Conservation (phyloP, 2,888 invertebrate species). For the Pyrrhosoma nymphula region DNA sequence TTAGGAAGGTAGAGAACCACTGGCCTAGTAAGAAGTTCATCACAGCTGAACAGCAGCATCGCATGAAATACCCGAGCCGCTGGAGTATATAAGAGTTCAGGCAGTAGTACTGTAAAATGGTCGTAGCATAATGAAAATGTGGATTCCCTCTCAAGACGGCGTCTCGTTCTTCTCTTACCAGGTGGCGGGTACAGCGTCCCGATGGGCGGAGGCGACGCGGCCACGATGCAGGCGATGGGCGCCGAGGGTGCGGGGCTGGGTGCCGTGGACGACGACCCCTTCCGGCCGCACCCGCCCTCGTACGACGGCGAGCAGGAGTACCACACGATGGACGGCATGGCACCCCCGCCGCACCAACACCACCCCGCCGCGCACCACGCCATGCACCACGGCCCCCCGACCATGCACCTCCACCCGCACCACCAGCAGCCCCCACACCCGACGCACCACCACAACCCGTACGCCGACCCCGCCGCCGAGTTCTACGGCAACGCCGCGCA, state of each 20-base stretch:
- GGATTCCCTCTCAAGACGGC: no score
- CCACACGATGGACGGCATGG: constrained; percentile 79
- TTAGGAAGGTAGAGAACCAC: no score
- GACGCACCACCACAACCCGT: constrained; percentile 80
- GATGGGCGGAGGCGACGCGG: constrained; percentile 74
- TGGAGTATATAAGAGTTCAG: no score
- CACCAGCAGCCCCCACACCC: constrained; percentile 76
- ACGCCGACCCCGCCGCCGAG: constrained; percentile 86
- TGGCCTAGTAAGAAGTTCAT: no score
- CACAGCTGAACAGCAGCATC: no score
- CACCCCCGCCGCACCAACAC: constrained; percentile 75
- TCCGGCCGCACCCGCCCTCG: constrained; percentile 71
- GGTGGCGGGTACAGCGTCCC: constrained; percentile 74
- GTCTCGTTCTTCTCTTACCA: not conserved
- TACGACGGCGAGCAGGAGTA: constrained; percentile 82
- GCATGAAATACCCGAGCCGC: no score
- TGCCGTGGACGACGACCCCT: constrained; percentile 47
- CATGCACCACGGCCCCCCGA: constrained; percentile 74
- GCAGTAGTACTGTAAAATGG: no score
- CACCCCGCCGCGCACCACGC: constrained; percentile 72
- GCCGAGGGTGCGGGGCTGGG: constrained; percentile 63
- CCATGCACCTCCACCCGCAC: constrained; percentile 76
- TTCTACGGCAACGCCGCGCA: constrained; percentile 85
- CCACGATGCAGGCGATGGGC: constrained; percentile 74
- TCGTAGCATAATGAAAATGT: no score